These are phyloP conservation scores for Rousettus madagascariensis DNA, from an alignment of 2,797 vertebrate genomes.

Conservation along the genomic window DNA sequence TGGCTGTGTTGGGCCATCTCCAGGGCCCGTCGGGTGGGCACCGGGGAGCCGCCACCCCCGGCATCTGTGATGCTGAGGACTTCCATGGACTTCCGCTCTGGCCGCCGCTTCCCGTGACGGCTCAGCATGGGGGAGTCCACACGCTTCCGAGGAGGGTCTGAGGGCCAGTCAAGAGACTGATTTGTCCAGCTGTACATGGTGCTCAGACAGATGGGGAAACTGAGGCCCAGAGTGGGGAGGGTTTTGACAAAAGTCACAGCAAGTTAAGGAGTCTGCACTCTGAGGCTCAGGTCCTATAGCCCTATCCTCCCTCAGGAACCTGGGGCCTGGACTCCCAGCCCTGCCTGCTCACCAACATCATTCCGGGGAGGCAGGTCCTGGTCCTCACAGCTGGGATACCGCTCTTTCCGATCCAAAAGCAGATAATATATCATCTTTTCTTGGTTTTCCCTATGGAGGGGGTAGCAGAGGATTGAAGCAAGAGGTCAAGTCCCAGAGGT, in stretches of 20 bases:
- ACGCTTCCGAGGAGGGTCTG: slow-evolving; percentile 93
- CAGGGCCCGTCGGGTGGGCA: slow-evolving; percentile 92
- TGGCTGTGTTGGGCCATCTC: slow-evolving; percentile 94
- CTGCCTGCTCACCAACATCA: slow-evolving; percentile 88
- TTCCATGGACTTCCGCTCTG: slow-evolving; percentile 95
- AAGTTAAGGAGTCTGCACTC: background rate
- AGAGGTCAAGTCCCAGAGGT: background rate
- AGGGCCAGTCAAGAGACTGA: background rate
- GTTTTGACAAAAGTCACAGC: background rate
- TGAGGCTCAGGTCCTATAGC: background rate
- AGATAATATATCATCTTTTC: slow-evolving; percentile 97
- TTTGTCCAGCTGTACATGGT: background rate
- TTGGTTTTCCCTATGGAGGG: slow-evolving; percentile 90
- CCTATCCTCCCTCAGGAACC: background rate
- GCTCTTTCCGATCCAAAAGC: slow-evolving; percentile 94
- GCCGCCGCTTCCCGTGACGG: slow-evolving; percentile 92
- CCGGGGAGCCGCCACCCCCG: slow-evolving; percentile 88
- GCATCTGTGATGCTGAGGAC: slow-evolving; percentile 94
- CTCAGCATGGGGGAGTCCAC: slow-evolving; percentile 96
- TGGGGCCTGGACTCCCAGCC: background rate
- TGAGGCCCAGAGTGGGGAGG: background rate
- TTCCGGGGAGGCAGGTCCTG: slow-evolving; percentile 94
- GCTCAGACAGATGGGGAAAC: background rate
- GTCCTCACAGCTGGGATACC: slow-evolving; percentile 95
- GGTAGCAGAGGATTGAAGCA: background rate